phyloP scores from a whole-genome alignment of 1,140 invertebrate genomes.

The Plutomurus gul region DNA sequence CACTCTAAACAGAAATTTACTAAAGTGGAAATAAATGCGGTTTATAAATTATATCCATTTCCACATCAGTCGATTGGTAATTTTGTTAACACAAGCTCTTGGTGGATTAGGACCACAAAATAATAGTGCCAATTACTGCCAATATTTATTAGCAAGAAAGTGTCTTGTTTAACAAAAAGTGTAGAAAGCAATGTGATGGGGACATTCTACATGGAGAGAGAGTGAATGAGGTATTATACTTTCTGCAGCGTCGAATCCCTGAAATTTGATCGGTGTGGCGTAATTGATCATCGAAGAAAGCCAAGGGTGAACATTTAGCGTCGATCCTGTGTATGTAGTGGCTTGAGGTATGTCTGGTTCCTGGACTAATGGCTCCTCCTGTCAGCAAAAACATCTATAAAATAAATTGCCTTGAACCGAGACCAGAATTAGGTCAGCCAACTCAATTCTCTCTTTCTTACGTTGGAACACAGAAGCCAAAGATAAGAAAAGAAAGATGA shows the following conservation, averaged over 20 bases:
- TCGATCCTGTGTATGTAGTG: conserved; percentile 88
- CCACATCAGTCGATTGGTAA: too few relatives aligned
- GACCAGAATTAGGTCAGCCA: conserved; percentile 24
- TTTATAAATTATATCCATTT: too few relatives aligned
- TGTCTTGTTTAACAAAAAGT: too few relatives aligned
- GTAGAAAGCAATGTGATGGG: too few relatives aligned
- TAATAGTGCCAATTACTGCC: too few relatives aligned
- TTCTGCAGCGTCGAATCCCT: conserved; percentile 95
- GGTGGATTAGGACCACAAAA: too few relatives aligned
- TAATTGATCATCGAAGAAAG: conserved; percentile 99
- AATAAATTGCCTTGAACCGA: background rate
- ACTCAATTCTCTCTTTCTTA: background rate
- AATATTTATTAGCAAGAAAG: too few relatives aligned
- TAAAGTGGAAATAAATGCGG: too few relatives aligned
- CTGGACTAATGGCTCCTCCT: conserved; percentile 35
- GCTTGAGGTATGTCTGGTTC: conserved; percentile 35
- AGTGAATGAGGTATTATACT: conserved; percentile 70
- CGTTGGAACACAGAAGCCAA: background rate
- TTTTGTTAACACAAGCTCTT: too few relatives aligned
- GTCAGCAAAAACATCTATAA: background rate
- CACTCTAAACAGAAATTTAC: too few relatives aligned
- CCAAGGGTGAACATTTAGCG: conserved; percentile 98
- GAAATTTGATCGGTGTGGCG: conserved; percentile 98
- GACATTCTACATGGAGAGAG: too few relatives aligned
- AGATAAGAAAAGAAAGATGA: background rate